Evolutionary conservation across 23 tunicate genomes (phyloP), one percentile per base, ranked within the genome.

Genomic region (Corella eumyota): DNA sequence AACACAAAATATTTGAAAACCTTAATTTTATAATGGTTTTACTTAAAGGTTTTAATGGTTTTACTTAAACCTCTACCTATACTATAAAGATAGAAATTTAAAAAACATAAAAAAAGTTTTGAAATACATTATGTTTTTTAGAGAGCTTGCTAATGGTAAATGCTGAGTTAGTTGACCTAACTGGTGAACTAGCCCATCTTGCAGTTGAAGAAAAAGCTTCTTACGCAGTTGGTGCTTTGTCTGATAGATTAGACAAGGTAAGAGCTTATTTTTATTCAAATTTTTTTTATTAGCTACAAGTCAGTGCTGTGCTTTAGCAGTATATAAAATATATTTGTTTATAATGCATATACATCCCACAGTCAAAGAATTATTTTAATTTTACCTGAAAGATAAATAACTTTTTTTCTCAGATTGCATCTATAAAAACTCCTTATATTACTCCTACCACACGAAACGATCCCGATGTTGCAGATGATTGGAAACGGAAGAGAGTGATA

Each of bases 171-270:
- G 87, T 79, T 6, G 87, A 79, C 45, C 62, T 79, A 22, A 70
- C 87, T 20, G 78, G 78, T 30, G 79, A 61, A 28, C 58, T 79
- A 0, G 51, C 40, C 11, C 71, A 70, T 37, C 29, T 73, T 19
- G 63, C 87, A 2, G 57, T 62, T 36, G 87, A 76, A 62, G 87
- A 79, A 62, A 70, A 75, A 44, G 54, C 87, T 6, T 79, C 87
- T 29, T 79, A 63, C 47, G 76, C 87, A 24, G 87, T 79, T 6
- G 87, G 87, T 15, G 87, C 76, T 32, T 58, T 79, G 11, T 73
- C 53, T 26, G 77, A 79, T 31, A 61, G 67, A 51, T 66, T 79
- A 26, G 87, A 79, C 38, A 64, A 79, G 57, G 87, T 79, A 54
- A n/a, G 9, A 9, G 11, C 48, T 40, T 11, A 40, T 40, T 40